Evolutionary conservation across 2,113 vertebrate genomes (phyloP).

Genomic region (Halichoerus grypus): DNA sequence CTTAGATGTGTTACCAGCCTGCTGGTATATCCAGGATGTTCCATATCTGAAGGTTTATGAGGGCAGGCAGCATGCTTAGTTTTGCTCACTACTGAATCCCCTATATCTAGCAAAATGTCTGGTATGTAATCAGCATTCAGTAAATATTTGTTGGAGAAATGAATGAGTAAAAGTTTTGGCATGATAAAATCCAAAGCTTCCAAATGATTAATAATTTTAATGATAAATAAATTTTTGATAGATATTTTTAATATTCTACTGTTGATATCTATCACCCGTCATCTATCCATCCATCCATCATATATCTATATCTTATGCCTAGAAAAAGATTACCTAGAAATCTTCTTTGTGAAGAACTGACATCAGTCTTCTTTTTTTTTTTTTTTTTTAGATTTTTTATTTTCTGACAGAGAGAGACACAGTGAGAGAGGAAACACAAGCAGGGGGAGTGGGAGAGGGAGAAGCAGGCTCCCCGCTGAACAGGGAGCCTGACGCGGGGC

Average conservation of each 20-base stretch:
- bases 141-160: not conserved
- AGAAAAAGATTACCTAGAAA: conserved; percentile 36
- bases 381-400: too few relatives aligned
- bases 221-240: not conserved
- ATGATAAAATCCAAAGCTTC: not conserved
- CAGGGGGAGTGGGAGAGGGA: too few relatives aligned
- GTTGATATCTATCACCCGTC: not conserved
- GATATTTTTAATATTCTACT: conserved; percentile 19
- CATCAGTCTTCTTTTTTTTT: not conserved
- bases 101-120: not conserved
- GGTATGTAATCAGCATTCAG: not conserved
- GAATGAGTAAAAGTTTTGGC: not conserved
- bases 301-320: not conserved
- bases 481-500: too few relatives aligned
- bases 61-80: not conserved
- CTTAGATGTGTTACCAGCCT: not conserved
- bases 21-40: not conserved
- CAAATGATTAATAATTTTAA: not conserved
- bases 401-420: too few relatives aligned
- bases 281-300: not conserved
- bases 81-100: not conserved
- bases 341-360: not conserved
- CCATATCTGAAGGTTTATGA: not conserved
- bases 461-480: too few relatives aligned
- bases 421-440: too few relatives aligned